These are phyloP conservation scores for Sitophilus oryzae DNA, from an alignment of 1,140 invertebrate species.

Conservation along the genomic window DNA sequence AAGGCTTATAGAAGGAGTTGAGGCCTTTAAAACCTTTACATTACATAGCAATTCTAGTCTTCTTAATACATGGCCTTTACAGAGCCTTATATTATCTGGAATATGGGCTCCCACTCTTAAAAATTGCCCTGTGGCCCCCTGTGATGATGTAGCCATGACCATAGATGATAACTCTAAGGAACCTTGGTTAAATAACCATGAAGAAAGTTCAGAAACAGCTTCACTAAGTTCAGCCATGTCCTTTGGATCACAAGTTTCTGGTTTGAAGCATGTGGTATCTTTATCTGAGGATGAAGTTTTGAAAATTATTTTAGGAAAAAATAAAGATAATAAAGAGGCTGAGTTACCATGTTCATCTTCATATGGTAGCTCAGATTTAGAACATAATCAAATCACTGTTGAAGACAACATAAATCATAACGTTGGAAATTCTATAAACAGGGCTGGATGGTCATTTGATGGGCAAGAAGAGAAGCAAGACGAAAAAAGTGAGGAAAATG, in stretches of 20 bases:
- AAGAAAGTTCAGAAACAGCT: constrained; percentile 37
- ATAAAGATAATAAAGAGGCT: neutral
- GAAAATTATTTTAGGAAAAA: constrained; percentile 56
- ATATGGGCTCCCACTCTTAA: constrained; percentile 74
- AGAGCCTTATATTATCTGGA: constrained; percentile 77
- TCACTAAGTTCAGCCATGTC: constrained; percentile 36
- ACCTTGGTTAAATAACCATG: constrained; percentile 6
- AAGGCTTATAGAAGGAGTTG: constrained; percentile 69
- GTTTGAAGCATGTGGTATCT: constrained; percentile 47
- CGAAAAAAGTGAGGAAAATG: constrained; percentile 4
- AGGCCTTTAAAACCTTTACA: constrained; percentile 68
- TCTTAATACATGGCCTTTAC: constrained; percentile 82
- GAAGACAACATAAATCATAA: constrained; percentile 29
- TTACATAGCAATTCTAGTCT: constrained; percentile 82
- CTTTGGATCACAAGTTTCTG: constrained; percentile 44
- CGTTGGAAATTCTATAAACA: constrained; percentile 60
- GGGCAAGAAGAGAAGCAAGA: constrained; percentile 36
- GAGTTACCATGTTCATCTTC: constrained; percentile 11
- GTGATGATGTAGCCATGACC: constrained; percentile 40
- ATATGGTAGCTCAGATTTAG: constrained; percentile 11
- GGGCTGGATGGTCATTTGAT: constrained; percentile 64
- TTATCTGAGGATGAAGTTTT: constrained; percentile 60
- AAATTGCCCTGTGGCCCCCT: constrained; percentile 54
- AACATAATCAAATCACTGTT: constrained; percentile 26
- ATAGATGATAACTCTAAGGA: constrained; percentile 20